Evolutionary conservation across 2,113 vertebrate genomes (phyloP), one percentile per base, ranked within the genome.

Genomic region (Dasyprocta punctata): DNA sequence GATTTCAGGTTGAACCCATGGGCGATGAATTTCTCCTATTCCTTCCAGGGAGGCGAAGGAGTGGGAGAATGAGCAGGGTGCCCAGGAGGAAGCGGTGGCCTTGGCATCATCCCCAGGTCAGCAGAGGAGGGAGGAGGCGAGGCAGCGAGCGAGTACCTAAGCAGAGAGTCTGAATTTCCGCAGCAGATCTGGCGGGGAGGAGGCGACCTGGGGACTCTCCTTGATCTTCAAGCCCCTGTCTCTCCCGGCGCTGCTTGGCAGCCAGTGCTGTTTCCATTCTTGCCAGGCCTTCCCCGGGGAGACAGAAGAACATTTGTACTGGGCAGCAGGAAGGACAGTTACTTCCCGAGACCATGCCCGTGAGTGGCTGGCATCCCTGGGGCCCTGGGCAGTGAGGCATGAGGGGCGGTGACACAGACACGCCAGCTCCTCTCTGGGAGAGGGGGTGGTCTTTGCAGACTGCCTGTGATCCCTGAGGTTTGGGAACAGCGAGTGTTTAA

Each of bases 401-500:
- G 86, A 56, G 75, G 60, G 47, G 5, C 1, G 0, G 38, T 36
- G 88, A 28, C 47, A 3, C 8, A 16, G 7, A 54, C 1, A 0
- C 8, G 1, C 26, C 7, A 2, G 7, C 28, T 54, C 28, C 58
- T 78, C 33, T 12, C 8, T 3, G 12, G 0, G 8, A 1, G 19
- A n/a, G 75, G 47, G 75, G 38, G 41, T 28, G 41, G 28, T 24
- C 67, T 87, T 44, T 63, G n/a, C 19, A 38, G 58, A 82, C 30
- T 63, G 28, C 20, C 94, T 8, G 54, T 33, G 49, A 44, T 67
- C 56, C 82, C 71, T 22, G 20, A 7, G 17, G 88, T 75, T 54
- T 63, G 78, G 94, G 71, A 60, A 86, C 88, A 84, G 85, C 78
- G 17, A 47, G 54, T 84, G 83, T 81, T 84, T 85, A 54, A 89